Conservation (phyloP, 2,113 vertebrate species). For the Chaetodon trifascialis region DNA sequence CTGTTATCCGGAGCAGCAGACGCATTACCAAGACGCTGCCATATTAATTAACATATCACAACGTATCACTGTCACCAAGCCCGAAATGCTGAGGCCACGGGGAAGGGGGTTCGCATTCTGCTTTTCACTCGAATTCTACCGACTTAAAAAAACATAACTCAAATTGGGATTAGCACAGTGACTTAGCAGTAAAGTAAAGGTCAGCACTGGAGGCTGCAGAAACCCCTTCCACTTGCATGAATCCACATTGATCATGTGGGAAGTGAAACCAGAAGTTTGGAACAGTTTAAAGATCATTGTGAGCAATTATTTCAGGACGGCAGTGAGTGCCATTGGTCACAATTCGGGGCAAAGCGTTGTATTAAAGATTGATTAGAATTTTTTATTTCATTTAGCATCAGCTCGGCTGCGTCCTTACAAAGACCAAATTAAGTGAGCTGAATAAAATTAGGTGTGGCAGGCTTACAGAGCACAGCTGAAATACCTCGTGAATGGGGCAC, state of each 20-base stretch:
- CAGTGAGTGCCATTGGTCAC: background rate
- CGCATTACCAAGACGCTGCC: conserved; percentile 32
- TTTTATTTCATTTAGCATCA: conserved; percentile 27
- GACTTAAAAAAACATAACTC: conserved; percentile 28
- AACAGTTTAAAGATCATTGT: background rate
- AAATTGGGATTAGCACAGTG: conserved; percentile 42
- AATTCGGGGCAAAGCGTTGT: background rate
- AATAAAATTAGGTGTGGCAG: background rate
- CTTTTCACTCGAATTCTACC: conserved; percentile 28
- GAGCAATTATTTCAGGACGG: background rate
- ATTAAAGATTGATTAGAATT: background rate
- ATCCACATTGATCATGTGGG: background rate
- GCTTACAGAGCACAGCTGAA: no score
- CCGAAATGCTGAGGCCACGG: conserved; percentile 24
- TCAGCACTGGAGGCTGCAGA: conserved; percentile 43
- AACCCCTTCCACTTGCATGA: background rate
- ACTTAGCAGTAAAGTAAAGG: conserved; percentile 53
- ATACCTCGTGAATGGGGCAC: background rate
- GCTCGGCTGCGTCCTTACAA: background rate
- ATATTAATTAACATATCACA: conserved; percentile 66
- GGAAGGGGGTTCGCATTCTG: conserved; percentile 18
- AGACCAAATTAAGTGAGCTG: background rate
- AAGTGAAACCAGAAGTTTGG: background rate
- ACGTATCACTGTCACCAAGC: conserved; percentile 54
- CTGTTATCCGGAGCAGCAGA: conserved; percentile 58